phyloP scores from a whole-genome alignment of 2,797 vertebrate genomes.

The Gymnothorax reevesii region DNA sequence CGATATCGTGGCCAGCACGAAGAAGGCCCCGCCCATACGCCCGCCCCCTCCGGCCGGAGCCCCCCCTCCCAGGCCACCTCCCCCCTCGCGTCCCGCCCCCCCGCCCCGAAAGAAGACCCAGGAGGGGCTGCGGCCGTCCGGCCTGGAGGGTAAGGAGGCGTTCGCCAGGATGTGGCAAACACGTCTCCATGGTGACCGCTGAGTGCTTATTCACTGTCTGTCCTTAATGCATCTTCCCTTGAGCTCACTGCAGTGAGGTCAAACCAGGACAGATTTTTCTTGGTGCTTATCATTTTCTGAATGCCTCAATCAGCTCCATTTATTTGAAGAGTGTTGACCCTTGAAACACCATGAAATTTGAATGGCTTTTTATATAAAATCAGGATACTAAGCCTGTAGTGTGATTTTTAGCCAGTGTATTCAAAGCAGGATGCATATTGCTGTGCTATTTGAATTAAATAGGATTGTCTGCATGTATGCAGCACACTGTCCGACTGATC shows the following conservation, averaged over 20 bases:
- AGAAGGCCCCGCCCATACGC: slow-evolving; percentile 87
- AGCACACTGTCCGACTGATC: neutral
- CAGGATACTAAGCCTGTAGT: neutral
- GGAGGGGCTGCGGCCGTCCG: slow-evolving; percentile 78
- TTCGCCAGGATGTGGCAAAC: neutral
- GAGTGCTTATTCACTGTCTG: neutral
- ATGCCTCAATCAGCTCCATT: neutral
- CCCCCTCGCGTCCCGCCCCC: slow-evolving; percentile 83
- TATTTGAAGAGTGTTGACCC: neutral
- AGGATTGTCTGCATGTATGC: neutral
- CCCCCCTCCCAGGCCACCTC: slow-evolving; percentile 91
- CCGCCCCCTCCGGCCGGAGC: slow-evolving; percentile 84
- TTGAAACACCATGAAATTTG: neutral
- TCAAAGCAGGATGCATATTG: neutral
- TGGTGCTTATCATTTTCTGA: neutral
- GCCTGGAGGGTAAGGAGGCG: slow-evolving; percentile 81
- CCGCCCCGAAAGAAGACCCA: slow-evolving; percentile 87
- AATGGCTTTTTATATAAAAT: neutral
- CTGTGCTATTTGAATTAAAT: neutral
- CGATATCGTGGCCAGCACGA: slow-evolving; percentile 97
- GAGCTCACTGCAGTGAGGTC: neutral
- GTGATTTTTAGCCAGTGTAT: neutral
- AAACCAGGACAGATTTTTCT: neutral
- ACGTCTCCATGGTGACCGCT: neutral
- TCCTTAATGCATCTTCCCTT: neutral